Base-by-base conservation (phyloP, 2,113 vertebrate genomes). In the Macroglossus sobrinus region DNA sequence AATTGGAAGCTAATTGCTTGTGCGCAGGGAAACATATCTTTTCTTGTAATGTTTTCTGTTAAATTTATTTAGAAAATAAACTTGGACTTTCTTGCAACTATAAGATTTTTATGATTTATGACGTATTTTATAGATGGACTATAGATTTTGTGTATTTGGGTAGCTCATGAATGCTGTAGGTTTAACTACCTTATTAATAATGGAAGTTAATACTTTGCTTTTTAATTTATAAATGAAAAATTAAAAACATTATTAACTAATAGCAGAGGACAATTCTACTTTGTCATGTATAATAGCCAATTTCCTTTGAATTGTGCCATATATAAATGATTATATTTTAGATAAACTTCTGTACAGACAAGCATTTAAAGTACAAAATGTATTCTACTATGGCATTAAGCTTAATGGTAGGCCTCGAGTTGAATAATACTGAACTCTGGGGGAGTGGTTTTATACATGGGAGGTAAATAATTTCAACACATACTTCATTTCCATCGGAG, bases 201-300 rank as follows among this genome's bases (percentile, higher is more conserved):
- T 95, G 68, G 21, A 30, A 94, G 26, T 74, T 88, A 61, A 61
- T 79, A 89, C 28, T 89, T 79, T 96, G 64, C 45, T 92, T 91
- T 97, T 91, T 84, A 94, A 33, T 91, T 97, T 96, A 88, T 89
- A 93, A 76, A 45, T 89, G 59, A 86, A 87, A 91, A 92, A 50
- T 71, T 43, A 47, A 89, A 89, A 84, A 66, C 76, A 64, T 88
- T 55, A 50, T 84, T 91, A 93, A 53, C 26, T 93, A 71, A 38
- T 68, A 88, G 22, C 9, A 74, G 63, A 86, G 72, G 92, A 93
- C 38, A 75, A 75, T 35, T 9, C 40, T 96, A 18, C 28, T 69
- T 93, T 80, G 43, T 93, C n/a, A 64, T 40, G 30, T 45, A 35
- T 69, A 26, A 57, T 63, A 79, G 57, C 57, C 95, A 43, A 69